Percentiles rank a stretch among this genome's conserved stretches.
phyloP scores from a whole-genome alignment of 2,888 invertebrate genomes.

The Sturmia bella region DNA sequence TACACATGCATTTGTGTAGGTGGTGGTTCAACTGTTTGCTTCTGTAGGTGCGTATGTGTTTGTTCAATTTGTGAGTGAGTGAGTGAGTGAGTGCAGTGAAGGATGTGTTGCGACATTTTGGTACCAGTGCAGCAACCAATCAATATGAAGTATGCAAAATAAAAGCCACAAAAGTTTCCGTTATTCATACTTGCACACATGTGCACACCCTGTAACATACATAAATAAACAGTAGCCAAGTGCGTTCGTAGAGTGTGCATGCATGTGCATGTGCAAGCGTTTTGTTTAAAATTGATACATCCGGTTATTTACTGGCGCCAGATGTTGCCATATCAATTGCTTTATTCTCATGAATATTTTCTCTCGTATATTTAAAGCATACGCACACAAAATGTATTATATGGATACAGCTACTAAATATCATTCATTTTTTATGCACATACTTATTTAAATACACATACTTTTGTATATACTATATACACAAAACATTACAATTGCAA shows the following conservation, averaged over 20 bases:
- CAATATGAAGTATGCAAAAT: slow-evolving; percentile 68
- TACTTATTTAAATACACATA: no score
- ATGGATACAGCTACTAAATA: slow-evolving; percentile 23
- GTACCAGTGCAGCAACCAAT: slow-evolving; percentile 68
- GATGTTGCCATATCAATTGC: slow-evolving; percentile 68
- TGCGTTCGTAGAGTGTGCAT: neutral
- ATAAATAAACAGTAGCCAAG: slow-evolving; percentile 1
- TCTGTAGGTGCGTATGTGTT: slow-evolving; percentile 24
- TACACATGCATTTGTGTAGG: slow-evolving; percentile 15
- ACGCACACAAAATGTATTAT: slow-evolving; percentile 5
- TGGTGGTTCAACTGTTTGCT: slow-evolving; percentile 31
- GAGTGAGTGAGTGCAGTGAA: slow-evolving; percentile 53
- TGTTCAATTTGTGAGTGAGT: slow-evolving; percentile 10
- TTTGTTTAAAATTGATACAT: slow-evolving; percentile 63
- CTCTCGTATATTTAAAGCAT: slow-evolving; percentile 4
- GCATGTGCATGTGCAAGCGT: neutral
- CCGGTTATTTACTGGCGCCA: slow-evolving; percentile 70
- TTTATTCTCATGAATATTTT: slow-evolving; percentile 14
- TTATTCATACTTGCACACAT: slow-evolving; percentile 17
- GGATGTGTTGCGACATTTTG: slow-evolving; percentile 68
- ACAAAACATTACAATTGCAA: neutral
- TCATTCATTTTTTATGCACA: slow-evolving; percentile 28
- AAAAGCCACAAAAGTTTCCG: slow-evolving; percentile 63
- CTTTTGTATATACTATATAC: slow-evolving; percentile 25
- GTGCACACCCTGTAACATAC: neutral